Evolutionary conservation across 2,888 invertebrate species (phyloP).

Genomic region (Nematopogon swammerdamellus): DNA sequence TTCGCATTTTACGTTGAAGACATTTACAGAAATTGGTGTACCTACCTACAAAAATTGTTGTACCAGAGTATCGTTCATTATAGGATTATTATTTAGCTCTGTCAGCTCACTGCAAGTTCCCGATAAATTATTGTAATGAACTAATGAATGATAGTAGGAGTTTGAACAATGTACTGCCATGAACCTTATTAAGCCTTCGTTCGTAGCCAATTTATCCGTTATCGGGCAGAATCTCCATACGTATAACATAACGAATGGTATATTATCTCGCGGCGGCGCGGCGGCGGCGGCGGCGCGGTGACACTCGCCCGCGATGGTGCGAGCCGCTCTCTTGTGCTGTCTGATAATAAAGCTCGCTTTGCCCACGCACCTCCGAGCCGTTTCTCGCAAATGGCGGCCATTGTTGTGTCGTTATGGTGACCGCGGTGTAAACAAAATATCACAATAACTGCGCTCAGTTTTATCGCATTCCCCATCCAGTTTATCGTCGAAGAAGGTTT

Average conservation of each 20-base stretch:
- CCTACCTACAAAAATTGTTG: too few species aligned
- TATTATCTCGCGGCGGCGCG: slow-evolving; percentile 12
- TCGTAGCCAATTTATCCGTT: slow-evolving; percentile 39
- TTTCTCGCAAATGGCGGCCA: slow-evolving; percentile 19
- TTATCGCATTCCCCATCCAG: background rate
- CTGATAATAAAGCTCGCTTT: too few species aligned
- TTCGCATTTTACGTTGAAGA: background rate
- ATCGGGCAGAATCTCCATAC: slow-evolving; percentile 35
- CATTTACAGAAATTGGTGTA: too few species aligned
- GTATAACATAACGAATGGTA: slow-evolving; percentile 20
- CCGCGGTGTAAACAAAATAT: slow-evolving; percentile 29
- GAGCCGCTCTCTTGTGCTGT: background rate
- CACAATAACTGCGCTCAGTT: slow-evolving; percentile 1
- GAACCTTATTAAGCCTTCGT: slow-evolving; percentile 22
- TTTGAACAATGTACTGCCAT: background rate
- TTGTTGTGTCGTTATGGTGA: slow-evolving; percentile 40
- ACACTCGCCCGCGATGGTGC: slow-evolving; percentile 16
- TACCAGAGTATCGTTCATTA: too few species aligned
- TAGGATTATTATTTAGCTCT: too few species aligned
- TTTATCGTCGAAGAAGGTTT: background rate
- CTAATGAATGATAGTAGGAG: background rate
- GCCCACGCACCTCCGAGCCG: background rate
- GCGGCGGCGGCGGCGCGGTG: too few species aligned
- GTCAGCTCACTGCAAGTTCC: too few species aligned
- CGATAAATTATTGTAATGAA: too few species aligned